A percentile compares a stretch with the other conserved stretches of the same genome.
Conservation (phyloP, 2,113 vertebrate species). For the Calyptomena viridis region DNA sequence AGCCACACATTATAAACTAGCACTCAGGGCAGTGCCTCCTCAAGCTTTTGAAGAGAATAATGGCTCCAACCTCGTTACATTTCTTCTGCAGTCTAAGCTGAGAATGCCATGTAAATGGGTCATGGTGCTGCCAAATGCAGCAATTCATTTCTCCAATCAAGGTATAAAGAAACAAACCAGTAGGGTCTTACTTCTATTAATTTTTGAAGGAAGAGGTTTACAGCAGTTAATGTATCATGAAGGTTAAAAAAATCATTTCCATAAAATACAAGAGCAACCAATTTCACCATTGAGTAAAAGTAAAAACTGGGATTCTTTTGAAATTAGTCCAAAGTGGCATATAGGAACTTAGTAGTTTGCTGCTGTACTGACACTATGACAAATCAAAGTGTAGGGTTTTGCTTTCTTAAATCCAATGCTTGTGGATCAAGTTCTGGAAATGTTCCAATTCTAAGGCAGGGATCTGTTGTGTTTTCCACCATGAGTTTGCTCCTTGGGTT, state of each 20-base stretch:
- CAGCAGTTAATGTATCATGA: constrained; percentile 97
- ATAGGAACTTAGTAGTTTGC: constrained; percentile 83
- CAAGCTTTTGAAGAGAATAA: constrained; percentile 69
- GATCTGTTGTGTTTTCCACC: constrained; percentile 83
- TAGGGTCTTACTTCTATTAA: constrained; percentile 79
- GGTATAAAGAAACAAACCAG: constrained; percentile 79
- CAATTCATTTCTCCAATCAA: constrained; percentile 75
- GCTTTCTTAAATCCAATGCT: constrained; percentile 88
- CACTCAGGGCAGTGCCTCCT: constrained; percentile 51
- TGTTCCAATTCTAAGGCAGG: constrained; percentile 97
- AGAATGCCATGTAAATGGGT: constrained; percentile 86
- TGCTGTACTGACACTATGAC: constrained; percentile 90
- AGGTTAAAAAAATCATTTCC: constrained; percentile 96
- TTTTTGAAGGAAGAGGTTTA: constrained; percentile 77
- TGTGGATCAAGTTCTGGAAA: constrained; percentile 86
- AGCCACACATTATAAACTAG: constrained; percentile 46
- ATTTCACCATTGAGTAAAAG: constrained; percentile 90
- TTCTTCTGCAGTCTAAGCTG: constrained; percentile 78
- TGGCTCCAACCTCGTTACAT: constrained; percentile 61
- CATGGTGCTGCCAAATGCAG: constrained; percentile 75
- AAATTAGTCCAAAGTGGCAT: constrained; percentile 88
- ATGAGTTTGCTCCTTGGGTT: constrained; percentile 85
- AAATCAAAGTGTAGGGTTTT: constrained; percentile 86
- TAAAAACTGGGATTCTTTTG: constrained; percentile 88
- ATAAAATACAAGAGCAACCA: constrained; percentile 98